These are phyloP conservation scores for Calyptomena viridis DNA, from an alignment of 2,113 vertebrate species.

Conservation along the genomic window DNA sequence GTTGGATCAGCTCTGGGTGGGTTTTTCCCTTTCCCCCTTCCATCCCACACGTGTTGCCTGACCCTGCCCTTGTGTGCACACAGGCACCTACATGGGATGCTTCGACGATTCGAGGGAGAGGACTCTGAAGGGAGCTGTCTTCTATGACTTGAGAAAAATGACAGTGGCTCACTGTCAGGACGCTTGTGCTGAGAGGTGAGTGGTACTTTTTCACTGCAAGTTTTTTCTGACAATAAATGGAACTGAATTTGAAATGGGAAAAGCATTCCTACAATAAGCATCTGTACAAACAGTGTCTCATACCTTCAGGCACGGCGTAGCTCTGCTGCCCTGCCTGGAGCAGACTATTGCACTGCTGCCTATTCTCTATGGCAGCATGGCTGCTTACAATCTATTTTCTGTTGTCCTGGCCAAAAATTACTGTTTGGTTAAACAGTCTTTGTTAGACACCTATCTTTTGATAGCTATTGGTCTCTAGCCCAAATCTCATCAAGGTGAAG, in stretches of 20 bases:
- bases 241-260: background rate
- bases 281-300: background rate
- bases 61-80: background rate
- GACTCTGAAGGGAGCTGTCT: slow-evolving; percentile 88
- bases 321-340: background rate
- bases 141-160: slow-evolving; percentile 97
- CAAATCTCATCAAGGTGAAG: too few relatives aligned
- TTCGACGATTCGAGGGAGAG: slow-evolving; percentile 85
- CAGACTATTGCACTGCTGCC: background rate
- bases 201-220: background rate
- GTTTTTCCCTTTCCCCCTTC: accelerated
- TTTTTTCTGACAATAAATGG: background rate
- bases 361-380: background rate
- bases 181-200: slow-evolving; percentile 92
- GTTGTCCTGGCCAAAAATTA: background rate
- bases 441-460: background rate
- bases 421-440: background rate
- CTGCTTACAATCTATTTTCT: background rate
- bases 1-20: accelerated
- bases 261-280: background rate
- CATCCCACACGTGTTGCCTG: accelerated
- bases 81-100: slow-evolving; percentile 90
- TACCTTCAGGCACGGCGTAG: background rate
- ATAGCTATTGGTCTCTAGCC: background rate
- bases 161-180: slow-evolving; percentile 91